Evolutionary conservation across 2,113 vertebrate species (phyloP).

Genomic region (Balaenoptera acutorostrata): DNA sequence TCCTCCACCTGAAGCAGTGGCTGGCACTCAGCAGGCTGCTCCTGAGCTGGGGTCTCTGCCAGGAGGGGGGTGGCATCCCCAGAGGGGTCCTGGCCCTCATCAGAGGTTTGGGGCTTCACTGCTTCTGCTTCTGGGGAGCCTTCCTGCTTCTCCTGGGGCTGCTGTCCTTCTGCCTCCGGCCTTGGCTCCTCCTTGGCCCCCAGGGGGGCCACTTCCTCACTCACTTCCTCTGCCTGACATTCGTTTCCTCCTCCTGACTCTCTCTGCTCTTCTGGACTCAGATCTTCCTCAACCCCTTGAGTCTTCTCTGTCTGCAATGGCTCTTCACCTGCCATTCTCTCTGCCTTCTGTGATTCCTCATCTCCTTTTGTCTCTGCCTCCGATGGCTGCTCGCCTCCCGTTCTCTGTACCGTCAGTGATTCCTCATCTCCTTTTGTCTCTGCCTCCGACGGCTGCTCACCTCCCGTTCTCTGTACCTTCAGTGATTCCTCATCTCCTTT

Average conservation of each 20-base stretch:
- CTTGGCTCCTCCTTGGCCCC: not conserved
- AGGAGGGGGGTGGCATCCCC: not conserved
- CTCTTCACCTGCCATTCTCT: not conserved
- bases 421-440: not conserved
- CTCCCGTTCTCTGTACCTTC: not conserved
- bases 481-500: not conserved
- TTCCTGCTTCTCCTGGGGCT: not conserved
- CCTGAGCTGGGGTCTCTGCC: not conserved
- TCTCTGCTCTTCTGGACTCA: not conserved
- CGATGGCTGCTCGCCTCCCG: accelerated
- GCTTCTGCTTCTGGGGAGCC: not conserved
- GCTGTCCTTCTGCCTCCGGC: not conserved
- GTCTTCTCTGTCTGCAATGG: accelerated
- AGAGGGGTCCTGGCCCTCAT: not conserved
- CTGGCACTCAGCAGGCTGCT: constrained; percentile 60
- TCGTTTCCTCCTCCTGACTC: not conserved
- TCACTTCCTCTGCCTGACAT: not conserved
- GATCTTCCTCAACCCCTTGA: not conserved
- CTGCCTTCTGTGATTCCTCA: not conserved
- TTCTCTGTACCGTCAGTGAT: accelerated
- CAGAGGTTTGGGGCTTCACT: not conserved
- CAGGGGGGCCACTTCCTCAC: not conserved
- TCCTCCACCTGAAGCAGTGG: constrained; percentile 60
- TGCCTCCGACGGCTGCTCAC: not conserved
- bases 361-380: not conserved